Evolutionary conservation across 2,113 vertebrate genomes (phyloP).

Genomic region (Albula goreensis): DNA sequence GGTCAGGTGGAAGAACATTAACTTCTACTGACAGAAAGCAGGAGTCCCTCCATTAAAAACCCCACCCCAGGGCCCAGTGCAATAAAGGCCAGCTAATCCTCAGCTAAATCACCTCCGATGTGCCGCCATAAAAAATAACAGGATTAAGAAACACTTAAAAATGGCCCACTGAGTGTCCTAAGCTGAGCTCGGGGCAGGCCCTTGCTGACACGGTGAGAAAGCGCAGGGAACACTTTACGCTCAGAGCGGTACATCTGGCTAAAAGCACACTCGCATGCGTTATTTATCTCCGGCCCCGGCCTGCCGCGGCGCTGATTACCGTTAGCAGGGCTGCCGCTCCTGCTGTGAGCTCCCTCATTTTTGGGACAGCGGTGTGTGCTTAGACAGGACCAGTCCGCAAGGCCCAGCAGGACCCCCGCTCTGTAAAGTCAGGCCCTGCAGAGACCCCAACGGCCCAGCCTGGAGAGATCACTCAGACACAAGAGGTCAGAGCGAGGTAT

Average conservation of each 20-base stretch:
- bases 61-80: not conserved
- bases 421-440: not conserved
- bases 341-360: not conserved
- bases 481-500: not conserved
- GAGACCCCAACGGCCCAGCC: not conserved
- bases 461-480: not conserved
- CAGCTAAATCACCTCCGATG: conserved; percentile 21
- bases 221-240: conserved; percentile 1
- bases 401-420: not conserved
- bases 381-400: not conserved
- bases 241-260: conserved; percentile 16
- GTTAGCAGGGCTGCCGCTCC: not conserved
- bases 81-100: conserved; percentile 21
- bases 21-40: conserved; percentile 35
- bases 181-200: conserved; percentile 14
- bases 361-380: not conserved
- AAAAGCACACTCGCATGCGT: not conserved
- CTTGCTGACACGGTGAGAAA: conserved; percentile 10
- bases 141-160: conserved; percentile 46
- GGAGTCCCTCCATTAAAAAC: not conserved
- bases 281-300: too few relatives aligned
- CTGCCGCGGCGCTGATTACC: too few relatives aligned
- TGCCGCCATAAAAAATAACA: conserved; percentile 32
- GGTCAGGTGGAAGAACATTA: conserved; percentile 37
- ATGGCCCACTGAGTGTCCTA: conserved; percentile 26